These are phyloP conservation scores for Pseudorhombus dupliciocellatus DNA, from an alignment of 2,113 vertebrate genomes.

Conservation along the genomic window DNA sequence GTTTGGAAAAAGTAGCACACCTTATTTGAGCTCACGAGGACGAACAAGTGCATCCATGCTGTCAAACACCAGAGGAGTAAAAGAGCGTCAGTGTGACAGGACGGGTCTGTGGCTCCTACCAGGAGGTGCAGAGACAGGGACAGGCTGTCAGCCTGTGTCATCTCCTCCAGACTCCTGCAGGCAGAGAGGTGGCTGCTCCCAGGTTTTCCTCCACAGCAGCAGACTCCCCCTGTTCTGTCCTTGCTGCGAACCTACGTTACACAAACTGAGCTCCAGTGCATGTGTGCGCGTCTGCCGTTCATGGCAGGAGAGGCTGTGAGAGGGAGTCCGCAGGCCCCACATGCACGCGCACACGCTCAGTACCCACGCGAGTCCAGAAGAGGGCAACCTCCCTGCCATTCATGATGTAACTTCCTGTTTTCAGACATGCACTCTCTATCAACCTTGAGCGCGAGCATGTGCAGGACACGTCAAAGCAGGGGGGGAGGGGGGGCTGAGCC, in stretches of 20 bases:
- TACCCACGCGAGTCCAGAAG: slow-evolving; percentile 62
- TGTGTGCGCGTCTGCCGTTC: slow-evolving; percentile 69
- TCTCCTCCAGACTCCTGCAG: slow-evolving; percentile 46
- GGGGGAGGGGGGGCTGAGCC: slow-evolving; percentile 13
- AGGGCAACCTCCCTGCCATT: slow-evolving; percentile 50
- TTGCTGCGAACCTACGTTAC: slow-evolving; percentile 46
- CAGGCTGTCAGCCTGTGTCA: slow-evolving; percentile 29
- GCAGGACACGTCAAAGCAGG: slow-evolving; percentile 30
- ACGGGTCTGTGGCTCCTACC: slow-evolving; percentile 44
- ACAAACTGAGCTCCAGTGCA: slow-evolving; percentile 53
- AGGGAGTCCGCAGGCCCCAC: slow-evolving; percentile 30
- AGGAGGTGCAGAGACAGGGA: slow-evolving; percentile 17
- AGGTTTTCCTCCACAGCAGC: slow-evolving; percentile 30
- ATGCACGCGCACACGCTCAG: slow-evolving; percentile 24
- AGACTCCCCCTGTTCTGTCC: slow-evolving; percentile 42
- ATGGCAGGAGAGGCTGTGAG: slow-evolving; percentile 46
- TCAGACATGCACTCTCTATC: slow-evolving; percentile 40
- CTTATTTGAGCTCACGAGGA: neutral
- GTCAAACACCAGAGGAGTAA: slow-evolving; percentile 14
- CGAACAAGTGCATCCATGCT: neutral
- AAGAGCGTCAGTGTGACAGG: slow-evolving; percentile 9
- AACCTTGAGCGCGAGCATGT: slow-evolving; percentile 51
- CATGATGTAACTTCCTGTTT: slow-evolving; percentile 71
- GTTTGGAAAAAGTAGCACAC: neutral
- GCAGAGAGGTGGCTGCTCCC: slow-evolving; percentile 29